These are phyloP conservation scores for Pelvicachromis taeniatus DNA, from an alignment of 2,113 vertebrate species.

Conservation along the genomic window DNA sequence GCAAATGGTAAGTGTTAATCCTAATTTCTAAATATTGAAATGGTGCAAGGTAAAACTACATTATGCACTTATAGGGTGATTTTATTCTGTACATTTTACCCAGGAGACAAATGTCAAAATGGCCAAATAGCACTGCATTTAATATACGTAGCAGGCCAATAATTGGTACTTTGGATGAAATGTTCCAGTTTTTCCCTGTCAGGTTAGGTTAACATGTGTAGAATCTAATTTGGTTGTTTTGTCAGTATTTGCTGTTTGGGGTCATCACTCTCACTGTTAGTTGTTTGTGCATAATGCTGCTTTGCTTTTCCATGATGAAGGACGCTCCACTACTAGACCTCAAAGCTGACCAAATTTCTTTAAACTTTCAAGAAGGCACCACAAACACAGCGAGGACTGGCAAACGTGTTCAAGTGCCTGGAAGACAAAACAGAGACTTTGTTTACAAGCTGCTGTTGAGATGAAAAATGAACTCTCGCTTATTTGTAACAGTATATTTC, in stretches of 20 bases:
- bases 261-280: neutral
- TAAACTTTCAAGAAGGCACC: neutral
- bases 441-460: slow-evolving; percentile 6
- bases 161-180: neutral
- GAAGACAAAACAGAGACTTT: neutral
- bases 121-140: neutral
- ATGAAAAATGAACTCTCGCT: slow-evolving; percentile 13
- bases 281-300: slow-evolving; percentile 15
- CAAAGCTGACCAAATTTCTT: neutral
- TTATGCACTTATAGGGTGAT: neutral
- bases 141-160: neutral
- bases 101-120: neutral
- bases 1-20: neutral
- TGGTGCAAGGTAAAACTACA: neutral
- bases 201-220: neutral
- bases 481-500: slow-evolving; percentile 67
- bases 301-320: slow-evolving; percentile 29
- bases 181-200: neutral
- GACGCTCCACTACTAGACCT: neutral
- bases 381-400: neutral
- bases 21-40: neutral
- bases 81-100: neutral
- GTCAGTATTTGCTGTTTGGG: neutral
- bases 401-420: neutral
- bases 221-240: neutral